Evolutionary conservation across 2,888 invertebrate genomes (phyloP).

Genomic region (Linyphia triangularis): DNA sequence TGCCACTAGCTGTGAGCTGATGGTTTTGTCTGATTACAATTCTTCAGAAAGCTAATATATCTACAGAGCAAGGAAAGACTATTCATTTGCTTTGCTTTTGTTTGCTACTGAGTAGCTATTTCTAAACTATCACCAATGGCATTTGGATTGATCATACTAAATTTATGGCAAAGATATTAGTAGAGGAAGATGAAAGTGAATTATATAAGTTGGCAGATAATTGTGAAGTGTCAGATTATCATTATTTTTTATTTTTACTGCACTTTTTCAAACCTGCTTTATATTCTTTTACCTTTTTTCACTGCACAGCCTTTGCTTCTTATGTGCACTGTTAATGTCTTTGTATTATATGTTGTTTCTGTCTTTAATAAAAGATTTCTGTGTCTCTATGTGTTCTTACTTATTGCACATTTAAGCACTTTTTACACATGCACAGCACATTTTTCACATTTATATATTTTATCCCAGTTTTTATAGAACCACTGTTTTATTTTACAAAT

Average conservation of each 20-base stretch:
- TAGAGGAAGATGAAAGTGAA: too few relatives aligned
- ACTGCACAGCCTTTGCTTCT: constrained; percentile 62
- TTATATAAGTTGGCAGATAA: not conserved
- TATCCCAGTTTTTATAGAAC: constrained; percentile 14
- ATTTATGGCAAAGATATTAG: not conserved
- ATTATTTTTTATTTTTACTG: constrained; percentile 36
- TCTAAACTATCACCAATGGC: too few relatives aligned
- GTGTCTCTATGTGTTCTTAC: constrained; percentile 67
- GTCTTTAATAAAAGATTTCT: constrained; percentile 67
- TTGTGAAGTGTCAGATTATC: not conserved
- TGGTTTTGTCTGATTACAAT: too few relatives aligned
- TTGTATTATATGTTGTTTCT: constrained; percentile 61
- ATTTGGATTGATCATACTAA: too few relatives aligned
- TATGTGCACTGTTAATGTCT: constrained; percentile 46
- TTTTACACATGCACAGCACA: constrained; percentile 44
- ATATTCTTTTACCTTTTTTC: constrained; percentile 35
- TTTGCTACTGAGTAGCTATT: constrained; percentile 23
- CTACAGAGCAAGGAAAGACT: constrained; percentile 14
- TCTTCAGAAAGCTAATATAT: constrained; percentile 20
- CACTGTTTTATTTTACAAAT: not conserved
- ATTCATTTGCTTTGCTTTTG: constrained; percentile 1
- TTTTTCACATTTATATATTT: constrained; percentile 28
- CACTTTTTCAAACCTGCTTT: constrained; percentile 39
- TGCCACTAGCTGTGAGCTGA: constrained; percentile 36
- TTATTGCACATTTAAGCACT: constrained; percentile 60